A percentile compares a stretch with the other conserved stretches of the same genome.
Evolutionary conservation across 2,888 invertebrate species (phyloP).

Genomic region (Tholera decimalis): DNA sequence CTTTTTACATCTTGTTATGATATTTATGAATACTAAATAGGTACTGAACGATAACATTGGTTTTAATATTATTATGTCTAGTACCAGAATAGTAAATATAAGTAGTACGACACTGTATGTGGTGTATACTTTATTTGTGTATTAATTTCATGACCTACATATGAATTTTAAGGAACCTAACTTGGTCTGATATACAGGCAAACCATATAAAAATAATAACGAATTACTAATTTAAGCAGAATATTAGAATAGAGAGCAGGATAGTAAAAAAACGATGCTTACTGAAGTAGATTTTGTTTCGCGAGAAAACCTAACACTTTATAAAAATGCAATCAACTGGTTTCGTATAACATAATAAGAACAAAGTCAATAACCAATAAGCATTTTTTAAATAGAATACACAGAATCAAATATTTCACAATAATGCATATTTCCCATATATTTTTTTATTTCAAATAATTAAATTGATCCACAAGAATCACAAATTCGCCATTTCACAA

Average conservation of each 20-base stretch:
- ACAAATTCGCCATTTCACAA: constrained; percentile 89
- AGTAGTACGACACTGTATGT: constrained; percentile 29
- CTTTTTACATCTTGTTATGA: neutral
- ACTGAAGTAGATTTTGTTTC: constrained; percentile 75
- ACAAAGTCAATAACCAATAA: constrained; percentile 67
- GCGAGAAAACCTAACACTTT: constrained; percentile 75
- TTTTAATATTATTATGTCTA: constrained; percentile 6
- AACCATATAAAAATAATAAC: constrained; percentile 8
- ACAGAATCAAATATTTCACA: constrained; percentile 69
- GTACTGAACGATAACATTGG: constrained; percentile 1
- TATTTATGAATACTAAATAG: neutral
- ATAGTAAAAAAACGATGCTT: constrained; percentile 51
- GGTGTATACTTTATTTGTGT: constrained; percentile 62
- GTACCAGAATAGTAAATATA: constrained; percentile 34
- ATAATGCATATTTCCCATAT: constrained; percentile 76
- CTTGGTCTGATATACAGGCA: constrained; percentile 4
- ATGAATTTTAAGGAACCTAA: constrained; percentile 37
- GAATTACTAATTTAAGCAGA: neutral
- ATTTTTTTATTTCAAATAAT: constrained; percentile 76
- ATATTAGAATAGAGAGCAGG: neutral
- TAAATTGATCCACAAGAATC: constrained; percentile 81
- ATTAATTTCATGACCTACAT: constrained; percentile 69
- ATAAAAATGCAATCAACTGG: constrained; percentile 75
- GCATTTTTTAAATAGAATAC: constrained; percentile 66
- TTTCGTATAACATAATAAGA: constrained; percentile 73